Evolutionary conservation across 2,888 invertebrate species (phyloP).

Genomic region (Nowickia ferox): DNA sequence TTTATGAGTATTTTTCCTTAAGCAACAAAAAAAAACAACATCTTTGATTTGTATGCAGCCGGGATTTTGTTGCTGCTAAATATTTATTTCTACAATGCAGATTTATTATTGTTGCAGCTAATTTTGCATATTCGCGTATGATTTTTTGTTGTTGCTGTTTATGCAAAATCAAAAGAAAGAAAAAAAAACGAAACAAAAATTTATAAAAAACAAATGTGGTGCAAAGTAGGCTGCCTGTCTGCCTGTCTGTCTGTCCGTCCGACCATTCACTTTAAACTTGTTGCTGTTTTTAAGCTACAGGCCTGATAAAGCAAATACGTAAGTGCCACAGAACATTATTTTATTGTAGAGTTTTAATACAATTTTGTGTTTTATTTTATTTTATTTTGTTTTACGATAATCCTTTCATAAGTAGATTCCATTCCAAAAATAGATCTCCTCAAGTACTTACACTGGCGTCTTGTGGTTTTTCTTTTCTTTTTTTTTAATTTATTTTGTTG

Average conservation of each 20-base stretch:
- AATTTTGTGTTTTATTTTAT: background rate
- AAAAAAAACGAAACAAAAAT: background rate
- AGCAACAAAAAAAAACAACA: background rate
- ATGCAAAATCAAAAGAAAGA: slow-evolving; percentile 11
- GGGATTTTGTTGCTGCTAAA: background rate
- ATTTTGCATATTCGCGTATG: slow-evolving; percentile 35
- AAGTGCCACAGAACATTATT: slow-evolving; percentile 16
- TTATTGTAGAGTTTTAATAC: slow-evolving; percentile 17
- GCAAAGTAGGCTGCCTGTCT: slow-evolving; percentile 26
- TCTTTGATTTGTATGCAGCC: slow-evolving; percentile 25
- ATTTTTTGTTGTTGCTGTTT: background rate
- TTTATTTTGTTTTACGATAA: slow-evolving; percentile 52
- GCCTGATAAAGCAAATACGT: slow-evolving; percentile 43
- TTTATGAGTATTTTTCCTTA: background rate
- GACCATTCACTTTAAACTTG: slow-evolving; percentile 21
- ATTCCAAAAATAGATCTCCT: slow-evolving; percentile 65
- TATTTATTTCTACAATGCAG: slow-evolving; percentile 9
- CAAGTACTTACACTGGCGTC: slow-evolving; percentile 71
- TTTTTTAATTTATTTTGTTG: slow-evolving; percentile 9
- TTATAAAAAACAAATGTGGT: slow-evolving; percentile 30
- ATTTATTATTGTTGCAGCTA: slow-evolving; percentile 24
- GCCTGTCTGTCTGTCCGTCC: background rate
- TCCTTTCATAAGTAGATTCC: slow-evolving; percentile 66
- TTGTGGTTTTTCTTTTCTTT: slow-evolving; percentile 25
- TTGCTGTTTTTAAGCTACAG: slow-evolving; percentile 33